Percentiles rank a stretch among this genome's conserved stretches.
phyloP scores from a whole-genome alignment of 2,797 vertebrate species.

The Morus bassanus region DNA sequence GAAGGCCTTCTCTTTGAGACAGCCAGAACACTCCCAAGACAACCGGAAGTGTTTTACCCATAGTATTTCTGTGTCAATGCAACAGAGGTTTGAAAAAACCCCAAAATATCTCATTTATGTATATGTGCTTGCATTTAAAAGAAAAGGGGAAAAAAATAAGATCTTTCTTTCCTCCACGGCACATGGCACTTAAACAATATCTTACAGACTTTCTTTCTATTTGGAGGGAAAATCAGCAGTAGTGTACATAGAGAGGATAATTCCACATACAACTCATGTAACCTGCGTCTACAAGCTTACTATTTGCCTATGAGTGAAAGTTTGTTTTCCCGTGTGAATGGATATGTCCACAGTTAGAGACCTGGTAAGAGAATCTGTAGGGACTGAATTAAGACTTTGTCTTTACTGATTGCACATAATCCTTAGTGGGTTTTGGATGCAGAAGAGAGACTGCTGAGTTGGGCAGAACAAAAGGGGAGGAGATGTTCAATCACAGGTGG shows the following conservation, averaged over 20 bases:
- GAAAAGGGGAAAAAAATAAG: neutral
- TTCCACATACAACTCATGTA: neutral
- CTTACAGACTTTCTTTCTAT: too few species aligned
- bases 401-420: neutral
- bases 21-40: neutral
- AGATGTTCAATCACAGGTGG: neutral
- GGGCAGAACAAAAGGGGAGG: neutral
- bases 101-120: neutral
- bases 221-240: neutral
- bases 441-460: neutral
- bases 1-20: neutral
- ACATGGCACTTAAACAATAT: neutral
- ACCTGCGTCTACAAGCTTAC: neutral
- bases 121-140: neutral
- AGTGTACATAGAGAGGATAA: neutral
- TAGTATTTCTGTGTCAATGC: neutral
- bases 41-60: neutral
- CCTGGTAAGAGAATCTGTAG: neutral
- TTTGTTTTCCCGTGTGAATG: neutral
- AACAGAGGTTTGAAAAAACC: neutral
- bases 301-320: neutral
- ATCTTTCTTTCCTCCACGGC: rapidly evolving
- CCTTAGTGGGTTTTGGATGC: neutral
- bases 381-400: neutral
- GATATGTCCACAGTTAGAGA: neutral